Conservation (phyloP, 2,888 invertebrate genomes). For the Phyllotreta striolata region DNA sequence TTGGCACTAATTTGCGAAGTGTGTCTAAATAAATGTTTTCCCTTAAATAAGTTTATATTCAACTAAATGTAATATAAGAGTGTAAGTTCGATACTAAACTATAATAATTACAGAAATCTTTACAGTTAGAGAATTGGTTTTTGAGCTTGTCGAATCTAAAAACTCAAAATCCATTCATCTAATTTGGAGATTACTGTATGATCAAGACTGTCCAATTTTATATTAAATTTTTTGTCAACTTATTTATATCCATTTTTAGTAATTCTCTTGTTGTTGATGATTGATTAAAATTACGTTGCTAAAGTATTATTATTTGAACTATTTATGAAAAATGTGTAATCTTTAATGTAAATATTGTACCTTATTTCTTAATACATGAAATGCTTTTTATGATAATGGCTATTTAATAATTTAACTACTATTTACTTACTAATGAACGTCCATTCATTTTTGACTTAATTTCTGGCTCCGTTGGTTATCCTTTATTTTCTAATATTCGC, state of each 20-base stretch:
- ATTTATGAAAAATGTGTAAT: conserved; percentile 36
- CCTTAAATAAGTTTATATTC: conserved; percentile 27
- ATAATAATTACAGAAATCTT: conserved; percentile 25
- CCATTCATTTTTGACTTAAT: too few relatives aligned
- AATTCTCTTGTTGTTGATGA: conserved; percentile 23
- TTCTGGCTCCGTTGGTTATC: too few relatives aligned
- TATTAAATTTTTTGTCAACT: conserved; percentile 33
- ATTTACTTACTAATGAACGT: too few relatives aligned
- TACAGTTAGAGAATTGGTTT: conserved; percentile 20
- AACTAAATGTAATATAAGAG: conserved; percentile 26
- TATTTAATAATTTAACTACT: too few relatives aligned
- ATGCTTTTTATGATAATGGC: conserved; percentile 41
- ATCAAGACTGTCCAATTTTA: conserved; percentile 47
- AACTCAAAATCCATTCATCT: conserved; percentile 16
- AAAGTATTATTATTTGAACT: conserved; percentile 39
- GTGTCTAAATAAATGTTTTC: conserved; percentile 30
- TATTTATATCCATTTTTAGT: conserved; percentile 29
- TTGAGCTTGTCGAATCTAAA: conserved; percentile 6
- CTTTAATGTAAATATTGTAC: conserved; percentile 52
- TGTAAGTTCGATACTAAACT: conserved; percentile 25
- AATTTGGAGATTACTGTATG: conserved; percentile 22
- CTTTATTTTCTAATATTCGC: too few relatives aligned
- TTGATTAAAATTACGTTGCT: conserved; percentile 38
- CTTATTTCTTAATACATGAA: conserved; percentile 51
- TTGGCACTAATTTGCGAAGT: conserved; percentile 22